Conservation (phyloP, 2,888 invertebrate genomes). For the Leistus spinibarbis region DNA sequence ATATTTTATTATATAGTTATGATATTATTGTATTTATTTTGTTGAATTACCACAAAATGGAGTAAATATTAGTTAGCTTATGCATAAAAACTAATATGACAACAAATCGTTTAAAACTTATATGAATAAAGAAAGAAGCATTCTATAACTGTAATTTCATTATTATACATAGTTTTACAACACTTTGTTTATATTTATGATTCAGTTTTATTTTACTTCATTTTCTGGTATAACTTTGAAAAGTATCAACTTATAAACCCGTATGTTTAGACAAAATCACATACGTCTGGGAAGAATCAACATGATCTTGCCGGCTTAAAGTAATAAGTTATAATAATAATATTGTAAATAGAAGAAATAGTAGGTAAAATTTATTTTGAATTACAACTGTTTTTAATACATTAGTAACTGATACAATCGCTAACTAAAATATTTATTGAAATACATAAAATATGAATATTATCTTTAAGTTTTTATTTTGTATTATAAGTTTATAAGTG, state of each 20-base stretch:
- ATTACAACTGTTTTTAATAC: background rate
- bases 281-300: background rate
- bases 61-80: background rate
- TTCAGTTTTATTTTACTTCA: background rate
- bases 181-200: background rate
- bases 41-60: background rate
- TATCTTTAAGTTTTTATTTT: background rate
- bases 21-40: background rate
- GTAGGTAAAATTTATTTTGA: background rate
- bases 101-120: background rate
- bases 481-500: background rate
- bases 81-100: background rate
- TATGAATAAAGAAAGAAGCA: too few relatives aligned
- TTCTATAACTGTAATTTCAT: too few relatives aligned
- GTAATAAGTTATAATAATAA: background rate
- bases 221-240: background rate
- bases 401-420: background rate
- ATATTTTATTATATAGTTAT: background rate
- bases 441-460: background rate
- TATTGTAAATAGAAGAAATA: background rate
- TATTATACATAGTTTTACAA: background rate
- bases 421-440: background rate
- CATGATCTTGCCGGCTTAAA: background rate
- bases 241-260: background rate
- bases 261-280: background rate